phyloP scores from a whole-genome alignment of 2,888 invertebrate genomes.

The Melangyna quadrimaculata region DNA sequence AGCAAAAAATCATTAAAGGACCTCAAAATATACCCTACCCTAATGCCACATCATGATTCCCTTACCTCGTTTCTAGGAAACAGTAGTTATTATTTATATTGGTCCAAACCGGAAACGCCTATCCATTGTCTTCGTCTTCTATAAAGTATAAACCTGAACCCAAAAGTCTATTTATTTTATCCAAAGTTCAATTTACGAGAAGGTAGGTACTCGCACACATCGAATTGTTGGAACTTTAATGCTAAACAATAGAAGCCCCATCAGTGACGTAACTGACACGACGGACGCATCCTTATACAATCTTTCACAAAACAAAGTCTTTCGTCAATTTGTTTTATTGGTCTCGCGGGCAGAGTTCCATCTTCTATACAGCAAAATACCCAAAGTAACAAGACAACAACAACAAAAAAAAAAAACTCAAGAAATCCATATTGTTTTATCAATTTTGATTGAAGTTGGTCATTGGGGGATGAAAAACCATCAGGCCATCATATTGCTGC shows the following conservation, averaged over 20 bases:
- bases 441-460: constrained; percentile 46
- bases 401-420: neutral
- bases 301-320: neutral
- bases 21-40: constrained; percentile 2
- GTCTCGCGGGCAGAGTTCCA: constrained; percentile 66
- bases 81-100: neutral
- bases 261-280: neutral
- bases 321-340: constrained; percentile 66
- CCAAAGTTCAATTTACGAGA: neutral
- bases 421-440: constrained; percentile 61
- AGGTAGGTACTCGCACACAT: too few species aligned
- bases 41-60: neutral
- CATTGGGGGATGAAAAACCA: neutral
- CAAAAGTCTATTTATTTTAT: constrained; percentile 64
- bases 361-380: constrained; percentile 34
- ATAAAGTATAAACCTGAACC: constrained; percentile 23
- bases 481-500: constrained; percentile 14
- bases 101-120: constrained; percentile 15
- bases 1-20: constrained; percentile 54
- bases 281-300: neutral
- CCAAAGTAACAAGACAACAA: neutral
- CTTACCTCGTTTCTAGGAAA: neutral
- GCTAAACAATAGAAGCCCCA: neutral
- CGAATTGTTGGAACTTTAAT: neutral
- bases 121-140: neutral